Evolutionary conservation across 2,113 vertebrate species (phyloP).

Genomic region (Laterallus jamaicensis): DNA sequence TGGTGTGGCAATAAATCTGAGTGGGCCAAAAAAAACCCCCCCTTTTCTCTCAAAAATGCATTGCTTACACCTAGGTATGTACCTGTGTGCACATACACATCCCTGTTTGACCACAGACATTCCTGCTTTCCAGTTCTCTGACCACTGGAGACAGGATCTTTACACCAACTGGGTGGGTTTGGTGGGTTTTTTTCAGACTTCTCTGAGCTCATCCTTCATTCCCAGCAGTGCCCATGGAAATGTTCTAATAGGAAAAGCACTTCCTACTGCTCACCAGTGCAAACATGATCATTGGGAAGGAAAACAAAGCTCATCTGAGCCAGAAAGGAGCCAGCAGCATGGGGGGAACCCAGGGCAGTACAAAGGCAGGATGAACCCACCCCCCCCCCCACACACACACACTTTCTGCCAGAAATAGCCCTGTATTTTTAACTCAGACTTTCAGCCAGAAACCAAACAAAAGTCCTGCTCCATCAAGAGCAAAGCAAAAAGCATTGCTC

Average conservation of each 20-base stretch:
- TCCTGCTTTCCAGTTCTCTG: background rate
- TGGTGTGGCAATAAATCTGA: no score
- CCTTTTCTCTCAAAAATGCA: no score
- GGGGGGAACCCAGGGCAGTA: constrained; percentile 40
- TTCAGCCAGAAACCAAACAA: constrained; percentile 52
- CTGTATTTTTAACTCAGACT: constrained; percentile 58
- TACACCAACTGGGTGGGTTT: background rate
- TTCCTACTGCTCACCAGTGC: constrained; percentile 46
- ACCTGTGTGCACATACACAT: background rate
- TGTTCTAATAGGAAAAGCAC: constrained; percentile 17
- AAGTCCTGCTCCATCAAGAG: constrained; percentile 7
- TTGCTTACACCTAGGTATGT: background rate
- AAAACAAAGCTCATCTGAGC: constrained; percentile 55
- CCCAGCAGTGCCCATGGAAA: background rate
- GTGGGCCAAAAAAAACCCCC: no score
- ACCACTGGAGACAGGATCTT: background rate
- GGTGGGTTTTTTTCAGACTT: background rate
- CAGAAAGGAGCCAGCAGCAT: constrained; percentile 36
- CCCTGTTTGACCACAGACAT: background rate
- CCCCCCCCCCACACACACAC: no score
- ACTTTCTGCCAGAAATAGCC: constrained; percentile 53
- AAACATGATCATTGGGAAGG: constrained; percentile 38
- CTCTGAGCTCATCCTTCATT: constrained; percentile 14
- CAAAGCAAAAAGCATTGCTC: background rate
- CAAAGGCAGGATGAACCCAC: background rate